phyloP scores from a whole-genome alignment of 2,113 vertebrate genomes.

The Gobius niger region DNA sequence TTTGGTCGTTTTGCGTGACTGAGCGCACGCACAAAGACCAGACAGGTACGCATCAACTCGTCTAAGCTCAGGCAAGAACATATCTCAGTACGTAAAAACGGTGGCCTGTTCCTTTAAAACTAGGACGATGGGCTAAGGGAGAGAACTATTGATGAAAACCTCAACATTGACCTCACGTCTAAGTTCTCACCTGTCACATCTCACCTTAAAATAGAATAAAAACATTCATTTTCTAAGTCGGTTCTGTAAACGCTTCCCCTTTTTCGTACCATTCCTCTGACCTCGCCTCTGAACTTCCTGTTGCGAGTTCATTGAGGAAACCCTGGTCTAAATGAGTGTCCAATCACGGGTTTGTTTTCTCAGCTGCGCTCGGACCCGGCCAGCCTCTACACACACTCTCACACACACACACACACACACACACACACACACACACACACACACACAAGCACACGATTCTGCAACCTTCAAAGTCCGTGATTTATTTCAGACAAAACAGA shows the following conservation, averaged over 20 bases:
- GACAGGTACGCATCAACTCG: too few relatives aligned
- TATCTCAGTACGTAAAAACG: too few relatives aligned
- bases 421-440: slow-evolving; percentile 70
- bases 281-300: slow-evolving; percentile 66
- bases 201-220: too few relatives aligned
- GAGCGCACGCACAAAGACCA: too few relatives aligned
- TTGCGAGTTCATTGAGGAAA: slow-evolving; percentile 69
- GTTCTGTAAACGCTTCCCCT: slow-evolving; percentile 45
- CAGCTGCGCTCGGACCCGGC: slow-evolving; percentile 75
- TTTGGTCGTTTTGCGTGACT: too few relatives aligned
- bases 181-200: too few relatives aligned
- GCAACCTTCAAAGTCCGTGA: slow-evolving; percentile 70
- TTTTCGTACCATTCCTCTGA: slow-evolving; percentile 42
- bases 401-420: slow-evolving; percentile 66
- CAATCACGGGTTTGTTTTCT: slow-evolving; percentile 76
- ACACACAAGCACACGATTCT: slow-evolving; percentile 48
- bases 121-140: too few relatives aligned
- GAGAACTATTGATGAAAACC: too few relatives aligned
- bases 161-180: background rate
- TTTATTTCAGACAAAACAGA: slow-evolving; percentile 61
- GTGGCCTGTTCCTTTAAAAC: too few relatives aligned
- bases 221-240: too few relatives aligned
- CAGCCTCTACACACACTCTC: slow-evolving; percentile 70
- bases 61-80: too few relatives aligned
- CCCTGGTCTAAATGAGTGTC: slow-evolving; percentile 74